Base-by-base conservation (phyloP, 2,113 vertebrate species). In the Tenebrosternarchus preto region DNA sequence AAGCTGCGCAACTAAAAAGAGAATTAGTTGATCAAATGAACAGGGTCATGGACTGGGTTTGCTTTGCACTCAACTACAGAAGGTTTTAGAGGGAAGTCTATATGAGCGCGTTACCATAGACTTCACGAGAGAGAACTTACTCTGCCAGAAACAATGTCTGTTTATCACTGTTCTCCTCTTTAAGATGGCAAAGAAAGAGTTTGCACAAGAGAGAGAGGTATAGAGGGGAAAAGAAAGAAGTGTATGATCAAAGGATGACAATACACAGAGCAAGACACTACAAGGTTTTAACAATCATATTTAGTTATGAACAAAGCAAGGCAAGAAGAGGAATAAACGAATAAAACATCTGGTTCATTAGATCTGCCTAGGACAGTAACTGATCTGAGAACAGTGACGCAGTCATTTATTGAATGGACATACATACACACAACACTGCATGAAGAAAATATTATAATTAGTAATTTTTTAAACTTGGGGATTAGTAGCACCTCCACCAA, bases 91-190 rank as follows among this genome's bases (percentile, higher is more conserved):
- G 63, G 56, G 69, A 69, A 29, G 69, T 82, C 85, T 85, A 88
- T 77, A 78, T 46, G 31, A 80, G 64, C 66, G 25, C 67, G 64
- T 25, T 56, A 69, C 60, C 82, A 84, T 57, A 68, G 76, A 74
- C 61, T 86, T 81, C 84, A 85, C 24, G 53, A 85, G 77, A 90
- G 86, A 66, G 20, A 90, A 97, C 96, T 98, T 97, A 98, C 96
- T 95, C 92, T 87, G 94, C 73, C 87, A 88, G 88, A 89, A 91
- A 90, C 92, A 93, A 92, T 91, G 87, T 91, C 91, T 87, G 92
- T 90, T 87, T 92, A 92, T 88, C 91, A 94, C 76, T 92, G 94
- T 74, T 87, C 90, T 96, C 95, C 93, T 96, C 95, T 93, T 82
- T 95, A 93, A 90, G 92, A 90, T 87, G 92, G 92, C 86, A 93